Percentiles rank a stretch among this genome's conserved stretches.
phyloP scores from a whole-genome alignment of 1,140 invertebrate genomes.

The Apis florea region DNA sequence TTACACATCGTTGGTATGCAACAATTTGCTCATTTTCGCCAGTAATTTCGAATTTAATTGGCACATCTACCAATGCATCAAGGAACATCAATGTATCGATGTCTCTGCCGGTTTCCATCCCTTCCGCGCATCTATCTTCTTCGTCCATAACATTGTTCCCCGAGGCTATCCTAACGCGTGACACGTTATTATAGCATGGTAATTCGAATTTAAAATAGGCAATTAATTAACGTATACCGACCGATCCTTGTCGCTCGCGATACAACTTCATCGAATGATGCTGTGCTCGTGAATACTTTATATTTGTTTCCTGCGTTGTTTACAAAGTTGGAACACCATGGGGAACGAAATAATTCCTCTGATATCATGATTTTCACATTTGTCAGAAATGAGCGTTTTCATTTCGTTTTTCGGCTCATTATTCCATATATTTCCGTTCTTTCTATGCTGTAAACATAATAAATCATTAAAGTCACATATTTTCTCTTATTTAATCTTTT shows the following conservation, averaged over 20 bases:
- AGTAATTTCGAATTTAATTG: constrained; percentile 73
- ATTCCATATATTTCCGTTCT: neutral
- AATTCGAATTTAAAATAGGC: constrained; percentile 66
- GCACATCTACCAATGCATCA: constrained; percentile 37
- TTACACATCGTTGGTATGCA: constrained; percentile 31
- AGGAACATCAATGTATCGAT: constrained; percentile 29
- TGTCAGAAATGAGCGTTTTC: neutral
- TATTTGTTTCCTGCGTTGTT: constrained; percentile 7
- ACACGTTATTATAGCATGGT: constrained; percentile 54
- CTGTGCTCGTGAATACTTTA: constrained; percentile 41
- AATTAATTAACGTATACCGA: constrained; percentile 59
- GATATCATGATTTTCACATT: neutral
- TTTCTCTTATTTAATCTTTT: neutral
- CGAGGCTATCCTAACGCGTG: constrained; percentile 40
- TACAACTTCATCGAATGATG: constrained; percentile 41
- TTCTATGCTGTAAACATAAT: neutral
- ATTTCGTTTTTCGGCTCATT: neutral
- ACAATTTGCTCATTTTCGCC: constrained; percentile 60
- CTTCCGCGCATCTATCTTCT: constrained; percentile 6
- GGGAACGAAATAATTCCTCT: neutral
- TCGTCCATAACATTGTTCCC: constrained; percentile 24
- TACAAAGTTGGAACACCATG: neutral
- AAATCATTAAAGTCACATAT: neutral
- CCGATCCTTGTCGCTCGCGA: neutral
- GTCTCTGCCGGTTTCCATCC: constrained; percentile 8